Conservation (phyloP, 2,888 invertebrate species). For the Leucophenga maculata region DNA sequence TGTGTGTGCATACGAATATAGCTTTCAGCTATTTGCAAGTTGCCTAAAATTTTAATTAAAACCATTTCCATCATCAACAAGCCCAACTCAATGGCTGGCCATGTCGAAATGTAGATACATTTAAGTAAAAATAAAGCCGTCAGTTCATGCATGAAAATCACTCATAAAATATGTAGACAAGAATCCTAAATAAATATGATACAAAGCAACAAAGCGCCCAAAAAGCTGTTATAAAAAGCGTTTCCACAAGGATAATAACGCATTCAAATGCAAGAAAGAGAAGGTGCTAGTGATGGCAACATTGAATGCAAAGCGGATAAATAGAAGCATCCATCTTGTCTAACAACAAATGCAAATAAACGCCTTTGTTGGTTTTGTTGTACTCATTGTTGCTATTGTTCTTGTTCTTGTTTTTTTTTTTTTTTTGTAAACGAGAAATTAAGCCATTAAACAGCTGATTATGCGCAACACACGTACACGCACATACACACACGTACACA, state of each 20-base stretch:
- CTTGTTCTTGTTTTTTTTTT: too few relatives aligned
- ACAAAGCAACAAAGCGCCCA: background rate
- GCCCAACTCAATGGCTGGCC: background rate
- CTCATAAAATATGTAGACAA: background rate
- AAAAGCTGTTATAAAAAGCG: background rate
- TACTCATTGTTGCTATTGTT: constrained; percentile 23
- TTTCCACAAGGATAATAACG: constrained; percentile 11
- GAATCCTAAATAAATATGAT: constrained; percentile 18
- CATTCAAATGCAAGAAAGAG: background rate
- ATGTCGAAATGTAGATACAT: background rate
- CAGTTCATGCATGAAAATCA: constrained; percentile 11
- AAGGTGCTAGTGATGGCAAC: too few relatives aligned
- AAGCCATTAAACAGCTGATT: constrained; percentile 24
- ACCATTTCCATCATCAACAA: too few relatives aligned
- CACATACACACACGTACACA: background rate
- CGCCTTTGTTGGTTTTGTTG: background rate
- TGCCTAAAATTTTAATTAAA: too few relatives aligned
- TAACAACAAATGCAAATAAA: constrained; percentile 18
- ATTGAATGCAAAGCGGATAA: background rate
- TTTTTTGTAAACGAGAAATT: background rate
- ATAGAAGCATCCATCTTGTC: background rate
- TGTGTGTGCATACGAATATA: too few relatives aligned
- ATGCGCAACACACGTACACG: background rate
- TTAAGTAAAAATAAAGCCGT: background rate
- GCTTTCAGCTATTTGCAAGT: too few relatives aligned